Evolutionary conservation across 92 coral and sea anemone species (phyloP).

Genomic region (Bergia sp.): DNA sequence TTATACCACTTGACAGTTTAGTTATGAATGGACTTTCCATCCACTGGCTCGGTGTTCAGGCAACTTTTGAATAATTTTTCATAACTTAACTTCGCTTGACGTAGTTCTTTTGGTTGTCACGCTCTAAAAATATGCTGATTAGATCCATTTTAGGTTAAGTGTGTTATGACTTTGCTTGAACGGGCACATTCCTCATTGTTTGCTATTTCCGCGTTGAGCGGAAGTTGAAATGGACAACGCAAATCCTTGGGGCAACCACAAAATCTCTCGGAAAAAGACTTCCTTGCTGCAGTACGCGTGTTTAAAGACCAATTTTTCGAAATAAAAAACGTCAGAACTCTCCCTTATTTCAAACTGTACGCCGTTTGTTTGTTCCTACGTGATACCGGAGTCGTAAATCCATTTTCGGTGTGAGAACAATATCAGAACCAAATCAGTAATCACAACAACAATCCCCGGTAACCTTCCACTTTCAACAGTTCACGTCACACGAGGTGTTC

Average conservation of each 20-base stretch:
- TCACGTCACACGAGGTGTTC: neutral
- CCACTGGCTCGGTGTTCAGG: neutral
- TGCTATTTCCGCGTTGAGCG: constrained; percentile 1
- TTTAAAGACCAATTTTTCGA: neutral
- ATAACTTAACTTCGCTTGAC: constrained; percentile 38
- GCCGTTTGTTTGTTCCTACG: neutral
- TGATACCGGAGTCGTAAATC: neutral
- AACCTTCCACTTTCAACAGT: neutral
- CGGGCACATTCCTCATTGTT: neutral
- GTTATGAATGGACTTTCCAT: neutral
- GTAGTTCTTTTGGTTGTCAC: neutral
- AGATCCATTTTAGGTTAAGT: neutral
- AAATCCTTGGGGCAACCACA: neutral
- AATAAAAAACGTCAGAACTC: neutral
- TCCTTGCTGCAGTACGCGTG: neutral
- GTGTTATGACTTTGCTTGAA: neutral
- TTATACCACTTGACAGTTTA: neutral
- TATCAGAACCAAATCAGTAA: neutral
- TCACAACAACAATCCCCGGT: no score
- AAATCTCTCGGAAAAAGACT: neutral
- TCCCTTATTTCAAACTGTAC: neutral
- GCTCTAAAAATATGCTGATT: neutral
- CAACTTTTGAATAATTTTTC: constrained; percentile 33
- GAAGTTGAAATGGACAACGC: neutral
- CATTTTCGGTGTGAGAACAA: neutral